Evolutionary conservation across 2,113 vertebrate genomes (phyloP).

Genomic region (Cryptomyrus ogoouensis): DNA sequence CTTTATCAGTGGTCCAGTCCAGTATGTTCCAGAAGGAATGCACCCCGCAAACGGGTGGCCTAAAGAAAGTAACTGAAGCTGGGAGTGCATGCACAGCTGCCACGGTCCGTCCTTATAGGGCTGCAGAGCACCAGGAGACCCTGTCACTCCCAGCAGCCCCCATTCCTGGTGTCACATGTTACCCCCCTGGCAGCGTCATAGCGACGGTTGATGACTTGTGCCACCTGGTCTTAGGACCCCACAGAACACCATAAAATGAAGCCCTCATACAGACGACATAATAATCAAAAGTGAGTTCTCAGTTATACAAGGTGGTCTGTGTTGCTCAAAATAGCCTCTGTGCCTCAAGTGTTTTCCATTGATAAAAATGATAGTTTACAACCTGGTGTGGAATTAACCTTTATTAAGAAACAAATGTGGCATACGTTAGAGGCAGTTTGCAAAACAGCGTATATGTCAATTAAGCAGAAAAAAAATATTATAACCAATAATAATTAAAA

Average conservation of each 20-base stretch:
- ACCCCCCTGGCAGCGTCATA: background rate
- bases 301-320: background rate
- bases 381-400: background rate
- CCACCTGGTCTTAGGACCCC: background rate
- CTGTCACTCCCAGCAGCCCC: conserved; percentile 56
- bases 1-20: conserved; percentile 56
- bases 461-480: background rate
- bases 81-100: conserved; percentile 36
- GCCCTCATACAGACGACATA: background rate
- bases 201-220: background rate
- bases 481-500: background rate
- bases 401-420: background rate
- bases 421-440: background rate
- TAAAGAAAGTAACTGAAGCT: conserved; percentile 20
- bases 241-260: background rate
- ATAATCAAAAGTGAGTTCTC: background rate
- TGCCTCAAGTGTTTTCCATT: background rate
- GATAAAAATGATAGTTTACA: background rate
- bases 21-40: conserved; percentile 65
- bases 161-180: background rate
- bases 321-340: background rate
- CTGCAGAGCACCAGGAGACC: conserved; percentile 56
- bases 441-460: background rate
- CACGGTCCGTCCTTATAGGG: conserved; percentile 63
- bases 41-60: conserved; percentile 30